Percentiles rank a stretch among this genome's conserved stretches.
Evolutionary conservation across 2,113 vertebrate species (phyloP).

Genomic region (Aptenodytes patagonicus): DNA sequence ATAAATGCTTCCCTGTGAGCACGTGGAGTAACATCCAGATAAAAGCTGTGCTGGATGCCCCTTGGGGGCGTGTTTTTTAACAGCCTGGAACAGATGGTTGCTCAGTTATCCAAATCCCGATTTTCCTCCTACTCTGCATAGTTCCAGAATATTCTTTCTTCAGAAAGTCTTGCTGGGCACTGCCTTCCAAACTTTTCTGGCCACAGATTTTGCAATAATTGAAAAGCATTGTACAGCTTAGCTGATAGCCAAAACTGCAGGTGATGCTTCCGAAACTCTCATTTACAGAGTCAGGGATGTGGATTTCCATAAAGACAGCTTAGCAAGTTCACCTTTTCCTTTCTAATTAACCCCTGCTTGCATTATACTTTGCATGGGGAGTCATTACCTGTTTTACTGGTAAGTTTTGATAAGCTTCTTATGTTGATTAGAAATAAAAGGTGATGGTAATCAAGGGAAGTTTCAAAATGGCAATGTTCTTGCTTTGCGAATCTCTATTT

Average conservation of each 20-base stretch:
- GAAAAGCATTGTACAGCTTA: not conserved
- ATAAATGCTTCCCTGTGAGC: not conserved
- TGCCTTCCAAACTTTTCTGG: not conserved
- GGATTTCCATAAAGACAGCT: not conserved
- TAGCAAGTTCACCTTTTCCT: slow-evolving; percentile 11
- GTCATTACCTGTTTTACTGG: slow-evolving; percentile 1
- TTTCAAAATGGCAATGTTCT: not conserved
- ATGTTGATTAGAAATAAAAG: not conserved
- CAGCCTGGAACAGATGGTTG: not conserved
- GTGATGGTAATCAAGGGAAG: not conserved
- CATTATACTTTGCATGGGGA: not conserved
- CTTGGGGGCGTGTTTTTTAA: not conserved
- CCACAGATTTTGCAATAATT: not conserved
- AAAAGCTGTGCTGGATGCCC: not conserved
- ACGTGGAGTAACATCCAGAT: not conserved
- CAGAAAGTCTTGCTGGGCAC: not conserved
- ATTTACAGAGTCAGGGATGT: not conserved
- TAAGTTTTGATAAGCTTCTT: slow-evolving; percentile 8
- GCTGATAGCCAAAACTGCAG: not conserved
- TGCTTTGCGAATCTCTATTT: not conserved
- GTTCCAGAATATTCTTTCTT: not conserved
- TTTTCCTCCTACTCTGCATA: not conserved
- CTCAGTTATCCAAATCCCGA: not conserved
- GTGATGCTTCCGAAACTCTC: not conserved
- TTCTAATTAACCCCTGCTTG: slow-evolving; percentile 33